Percentiles rank a stretch among this genome's conserved stretches.
These are phyloP conservation scores for Notoglanidium macrostoma DNA, from an alignment of 2,797 vertebrate species.

Conservation along the genomic window DNA sequence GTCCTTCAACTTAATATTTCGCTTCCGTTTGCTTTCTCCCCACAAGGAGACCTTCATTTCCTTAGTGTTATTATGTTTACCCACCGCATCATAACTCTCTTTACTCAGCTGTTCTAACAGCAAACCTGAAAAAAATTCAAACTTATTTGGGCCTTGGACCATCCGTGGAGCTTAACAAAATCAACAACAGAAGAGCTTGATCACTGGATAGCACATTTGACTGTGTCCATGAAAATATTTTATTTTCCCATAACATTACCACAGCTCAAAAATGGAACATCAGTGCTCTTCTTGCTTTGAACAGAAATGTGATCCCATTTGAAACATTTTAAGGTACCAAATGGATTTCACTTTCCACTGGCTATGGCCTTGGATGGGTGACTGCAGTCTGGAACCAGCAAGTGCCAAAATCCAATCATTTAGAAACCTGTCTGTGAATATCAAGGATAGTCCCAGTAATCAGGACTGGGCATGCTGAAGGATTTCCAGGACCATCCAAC, in stretches of 20 bases:
- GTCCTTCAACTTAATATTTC: background rate
- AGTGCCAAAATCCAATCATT: background rate
- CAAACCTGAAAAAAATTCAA: background rate
- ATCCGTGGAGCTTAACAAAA: background rate
- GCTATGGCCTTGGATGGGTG: background rate
- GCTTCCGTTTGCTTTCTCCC: background rate
- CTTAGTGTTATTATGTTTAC: slow-evolving; percentile 20
- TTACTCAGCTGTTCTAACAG: background rate
- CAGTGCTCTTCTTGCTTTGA: background rate
- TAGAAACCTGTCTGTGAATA: background rate
- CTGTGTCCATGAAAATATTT: background rate
- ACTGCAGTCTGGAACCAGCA: slow-evolving; percentile 4
- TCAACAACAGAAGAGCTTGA: background rate
- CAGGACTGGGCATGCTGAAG: background rate
- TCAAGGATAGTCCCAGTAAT: background rate
- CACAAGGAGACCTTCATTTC: background rate
- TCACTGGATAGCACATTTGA: background rate
- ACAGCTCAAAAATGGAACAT: background rate
- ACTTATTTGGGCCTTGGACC: background rate
- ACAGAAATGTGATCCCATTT: background rate
- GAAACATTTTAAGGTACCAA: background rate
- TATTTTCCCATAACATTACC: background rate
- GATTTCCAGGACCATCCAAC: slow-evolving; percentile 3
- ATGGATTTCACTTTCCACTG: background rate
- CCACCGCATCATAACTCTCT: background rate